phyloP scores from a whole-genome alignment of 2,797 vertebrate species.

The Intellagama lesueurii region DNA sequence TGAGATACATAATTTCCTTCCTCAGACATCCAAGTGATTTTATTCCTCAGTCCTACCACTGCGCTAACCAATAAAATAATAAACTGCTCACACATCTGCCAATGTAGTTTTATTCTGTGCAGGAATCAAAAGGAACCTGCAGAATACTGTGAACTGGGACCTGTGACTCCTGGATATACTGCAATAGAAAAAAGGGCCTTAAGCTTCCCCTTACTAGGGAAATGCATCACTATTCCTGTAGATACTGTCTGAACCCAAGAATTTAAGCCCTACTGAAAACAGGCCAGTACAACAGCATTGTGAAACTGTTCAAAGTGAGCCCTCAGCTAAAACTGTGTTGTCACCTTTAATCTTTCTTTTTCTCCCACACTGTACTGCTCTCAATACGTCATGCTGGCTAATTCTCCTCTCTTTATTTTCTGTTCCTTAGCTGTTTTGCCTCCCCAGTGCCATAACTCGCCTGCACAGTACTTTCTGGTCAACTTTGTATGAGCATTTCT shows the following conservation, averaged over 20 bases:
- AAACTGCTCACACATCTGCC: neutral
- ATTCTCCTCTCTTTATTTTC: slow-evolving; percentile 3
- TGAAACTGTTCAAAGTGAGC: slow-evolving; percentile 36
- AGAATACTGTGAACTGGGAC: neutral
- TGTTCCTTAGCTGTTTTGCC: slow-evolving; percentile 1
- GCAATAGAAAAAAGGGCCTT: neutral
- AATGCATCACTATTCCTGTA: slow-evolving; percentile 37
- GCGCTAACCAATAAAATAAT: neutral
- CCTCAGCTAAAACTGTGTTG: slow-evolving; percentile 19
- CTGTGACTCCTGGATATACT: neutral
- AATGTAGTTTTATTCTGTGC: neutral
- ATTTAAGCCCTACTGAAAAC: slow-evolving; percentile 44
- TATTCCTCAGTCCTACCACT: neutral
- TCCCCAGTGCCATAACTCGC: slow-evolving; percentile 5
- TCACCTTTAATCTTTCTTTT: slow-evolving; percentile 32
- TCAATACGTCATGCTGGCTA: slow-evolving; percentile 5
- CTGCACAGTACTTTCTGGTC: neutral
- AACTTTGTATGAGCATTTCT: slow-evolving; percentile 32
- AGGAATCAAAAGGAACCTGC: neutral
- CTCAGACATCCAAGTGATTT: neutral
- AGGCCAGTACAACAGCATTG: neutral
- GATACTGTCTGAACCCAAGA: slow-evolving; percentile 10
- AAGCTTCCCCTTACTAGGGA: neutral
- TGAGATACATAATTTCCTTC: neutral
- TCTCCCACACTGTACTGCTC: slow-evolving; percentile 37